A percentile compares a stretch with the other conserved stretches of the same genome.
phyloP scores from a whole-genome alignment of 1,140 invertebrate species.

The Saccostrea glomerata region DNA sequence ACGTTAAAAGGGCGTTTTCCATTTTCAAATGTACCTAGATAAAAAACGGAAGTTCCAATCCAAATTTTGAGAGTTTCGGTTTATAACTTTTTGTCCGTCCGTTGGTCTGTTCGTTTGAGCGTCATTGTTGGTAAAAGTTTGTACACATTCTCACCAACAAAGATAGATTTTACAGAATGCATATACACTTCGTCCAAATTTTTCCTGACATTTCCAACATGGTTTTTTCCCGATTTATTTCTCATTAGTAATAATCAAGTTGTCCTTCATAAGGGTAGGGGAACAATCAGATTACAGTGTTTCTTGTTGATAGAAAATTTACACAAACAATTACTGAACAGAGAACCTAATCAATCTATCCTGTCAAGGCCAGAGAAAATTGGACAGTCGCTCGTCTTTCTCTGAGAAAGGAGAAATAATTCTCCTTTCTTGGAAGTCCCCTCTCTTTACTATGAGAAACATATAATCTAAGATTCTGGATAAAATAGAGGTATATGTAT shows the following conservation, averaged over 20 bases:
- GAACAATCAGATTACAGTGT: neutral
- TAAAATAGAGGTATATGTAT: too few species aligned
- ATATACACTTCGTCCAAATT: neutral
- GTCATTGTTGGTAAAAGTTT: too few species aligned
- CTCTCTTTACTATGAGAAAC: too few species aligned
- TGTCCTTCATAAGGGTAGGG: neutral
- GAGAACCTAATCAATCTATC: neutral
- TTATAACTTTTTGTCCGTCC: too few species aligned
- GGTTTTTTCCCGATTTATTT: neutral
- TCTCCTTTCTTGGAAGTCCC: neutral
- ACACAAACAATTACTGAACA: constrained; percentile 4
- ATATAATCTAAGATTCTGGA: too few species aligned
- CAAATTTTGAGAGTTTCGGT: too few species aligned
- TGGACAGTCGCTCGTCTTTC: neutral
- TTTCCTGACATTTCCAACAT: neutral
- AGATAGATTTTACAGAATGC: too few species aligned
- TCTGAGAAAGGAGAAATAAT: neutral
- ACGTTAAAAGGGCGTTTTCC: too few species aligned
- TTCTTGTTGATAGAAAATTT: neutral
- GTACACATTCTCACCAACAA: too few species aligned
- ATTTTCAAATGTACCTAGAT: too few species aligned
- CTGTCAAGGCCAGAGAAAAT: constrained; percentile 3
- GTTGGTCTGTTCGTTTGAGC: too few species aligned
- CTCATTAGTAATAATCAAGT: neutral
- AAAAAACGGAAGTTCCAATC: too few species aligned